These are phyloP conservation scores for Tangachromis dhanisi DNA, from an alignment of 2,113 vertebrate genomes.

Conservation along the genomic window DNA sequence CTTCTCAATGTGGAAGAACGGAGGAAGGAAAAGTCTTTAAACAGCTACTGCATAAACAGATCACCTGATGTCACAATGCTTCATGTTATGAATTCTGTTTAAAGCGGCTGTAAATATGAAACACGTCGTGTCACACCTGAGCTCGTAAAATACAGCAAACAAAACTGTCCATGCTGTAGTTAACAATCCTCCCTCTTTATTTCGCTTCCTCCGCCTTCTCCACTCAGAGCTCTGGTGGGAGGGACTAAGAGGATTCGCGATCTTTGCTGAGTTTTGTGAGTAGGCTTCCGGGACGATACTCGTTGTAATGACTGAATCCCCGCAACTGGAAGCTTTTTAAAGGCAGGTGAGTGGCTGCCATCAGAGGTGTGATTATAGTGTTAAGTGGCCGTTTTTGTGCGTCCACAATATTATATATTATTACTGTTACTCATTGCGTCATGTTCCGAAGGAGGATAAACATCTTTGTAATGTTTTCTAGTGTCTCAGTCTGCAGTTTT, in stretches of 20 bases:
- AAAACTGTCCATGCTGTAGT: rapidly evolving
- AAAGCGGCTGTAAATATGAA: neutral
- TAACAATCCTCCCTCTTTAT: neutral
- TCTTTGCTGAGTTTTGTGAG: neutral
- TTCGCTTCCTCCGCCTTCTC: neutral
- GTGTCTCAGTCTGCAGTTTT: neutral
- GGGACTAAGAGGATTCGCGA: neutral
- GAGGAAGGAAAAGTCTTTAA: neutral
- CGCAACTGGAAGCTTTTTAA: neutral
- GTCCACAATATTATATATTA: neutral
- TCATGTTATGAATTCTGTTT: neutral
- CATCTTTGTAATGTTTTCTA: neutral
- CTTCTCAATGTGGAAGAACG: neutral
- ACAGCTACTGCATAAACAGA: neutral
- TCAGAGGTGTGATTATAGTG: neutral
- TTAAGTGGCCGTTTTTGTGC: neutral
- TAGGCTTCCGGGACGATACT: neutral
- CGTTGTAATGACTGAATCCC: neutral
- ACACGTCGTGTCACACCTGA: neutral
- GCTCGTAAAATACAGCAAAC: neutral
- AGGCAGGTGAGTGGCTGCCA: neutral
- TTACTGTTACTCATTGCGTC: neutral
- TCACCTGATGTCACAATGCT: neutral
- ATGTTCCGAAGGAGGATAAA: neutral
- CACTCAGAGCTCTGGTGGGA: neutral